phyloP scores from a whole-genome alignment of 2,888 invertebrate genomes.

The Nemoura dubitans region DNA sequence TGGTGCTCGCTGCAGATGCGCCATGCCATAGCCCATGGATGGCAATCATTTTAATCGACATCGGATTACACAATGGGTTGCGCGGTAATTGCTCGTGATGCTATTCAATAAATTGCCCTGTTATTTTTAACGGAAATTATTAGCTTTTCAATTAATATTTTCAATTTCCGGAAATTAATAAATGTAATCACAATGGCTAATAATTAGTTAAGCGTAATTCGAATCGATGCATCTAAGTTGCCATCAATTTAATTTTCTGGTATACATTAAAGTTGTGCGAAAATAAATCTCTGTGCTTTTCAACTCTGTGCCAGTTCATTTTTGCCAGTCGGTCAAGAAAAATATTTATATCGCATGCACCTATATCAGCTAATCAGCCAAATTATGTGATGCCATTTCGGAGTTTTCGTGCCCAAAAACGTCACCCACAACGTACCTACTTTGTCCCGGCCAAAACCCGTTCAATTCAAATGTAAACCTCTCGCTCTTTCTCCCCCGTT shows the following conservation, averaged over 20 bases:
- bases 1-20: not conserved
- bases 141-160: slow-evolving; percentile 27
- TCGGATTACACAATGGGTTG: not conserved
- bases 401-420: no score
- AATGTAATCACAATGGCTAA: not conserved
- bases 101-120: not conserved
- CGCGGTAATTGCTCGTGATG: not conserved
- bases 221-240: not conserved
- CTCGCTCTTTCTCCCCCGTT: not conserved
- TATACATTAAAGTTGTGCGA: no score
- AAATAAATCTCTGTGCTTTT: no score
- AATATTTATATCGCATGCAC: no score
- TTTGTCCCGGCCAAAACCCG: not conserved
- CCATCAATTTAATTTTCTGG: no score
- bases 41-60: not conserved
- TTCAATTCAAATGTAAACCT: not conserved
- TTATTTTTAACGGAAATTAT: slow-evolving; percentile 19
- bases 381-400: no score
- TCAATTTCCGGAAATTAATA: slow-evolving; percentile 23
- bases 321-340: no score
- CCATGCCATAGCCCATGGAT: no score
- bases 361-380: no score
- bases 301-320: no score
- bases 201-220: not conserved
- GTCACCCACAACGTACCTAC: no score